These are phyloP conservation scores for fruit fly (Drosophila melanogaster) DNA, from an alignment of 1,140 invertebrate species.

Conservation along the genomic window Release_6_plus_ISO1_MT NT_033779.5:17048001-17048500, in stretches of 20 bases:
- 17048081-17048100: conserved; percentile 27
- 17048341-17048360: too few species aligned
- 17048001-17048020: neutral
- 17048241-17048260: neutral
- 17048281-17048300: conserved; percentile 2
- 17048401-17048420: neutral
- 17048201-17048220: too few species aligned
- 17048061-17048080: neutral
- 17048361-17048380: too few species aligned
- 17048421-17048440: neutral
- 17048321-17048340: conserved; percentile 1
- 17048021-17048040: conserved; percentile 1
- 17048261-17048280: neutral
- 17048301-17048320: conserved; percentile 4
- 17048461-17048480: neutral
- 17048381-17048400: neutral
- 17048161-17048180: neutral
- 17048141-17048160: neutral
- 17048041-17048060: neutral
- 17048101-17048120: neutral
- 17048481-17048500: neutral
- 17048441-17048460: neutral
- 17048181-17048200: conserved; percentile 13
- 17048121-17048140: neutral
- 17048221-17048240: neutral